Evolutionary conservation across 2,888 invertebrate species (phyloP), one percentile per base, ranked within the genome.

Genomic region (Epirrhoe tristata): DNA sequence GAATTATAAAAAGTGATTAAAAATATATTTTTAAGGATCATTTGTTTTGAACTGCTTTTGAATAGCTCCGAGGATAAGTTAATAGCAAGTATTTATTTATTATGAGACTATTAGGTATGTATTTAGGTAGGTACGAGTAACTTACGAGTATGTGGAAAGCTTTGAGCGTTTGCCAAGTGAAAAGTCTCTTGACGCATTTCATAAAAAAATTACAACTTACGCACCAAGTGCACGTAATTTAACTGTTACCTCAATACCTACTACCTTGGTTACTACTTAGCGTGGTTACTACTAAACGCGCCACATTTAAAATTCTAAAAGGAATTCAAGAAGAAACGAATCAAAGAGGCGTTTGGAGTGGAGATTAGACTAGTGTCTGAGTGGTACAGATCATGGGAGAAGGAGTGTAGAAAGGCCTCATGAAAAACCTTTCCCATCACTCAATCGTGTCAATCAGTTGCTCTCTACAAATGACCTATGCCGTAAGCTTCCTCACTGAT

Each of bases 141-240:
- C n/a, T n/a, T 8, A 6, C n/a, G 6, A 46, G 1, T 63, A 43
- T 39, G 34, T 52, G 32, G 59, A 65, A 56, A 65, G 60, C 56
- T 34, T 46, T 52, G 59, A 56, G 6, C 60, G 14, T 12, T 57
- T 16, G 60, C 60, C 56, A 70, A 66, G 63, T 53, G 53, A 58
- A 55, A 68, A 60, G 52, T 56, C 53, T 56, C 43, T 58, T 52
- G 46, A 32, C 53, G 65, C 65, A 66, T 66, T 64, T 63, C 67
- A 58, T 58, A 59, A 59, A 61, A 62, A 48, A n/a, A n/a, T 58
- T 60, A 56, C 61, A 67, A 68, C 66, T 70, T 72, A 69, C 61
- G 58, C 61, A 55, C 17, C 46, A 32, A 58, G 53, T 53, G 5
- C 1, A 14, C 14, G 4, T 12, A 16, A 6, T 16, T 16, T 12